Evolutionary conservation across 2,113 vertebrate genomes (phyloP), one percentile per base, ranked within the genome.

Genomic region (Pteruthius melanotis): DNA sequence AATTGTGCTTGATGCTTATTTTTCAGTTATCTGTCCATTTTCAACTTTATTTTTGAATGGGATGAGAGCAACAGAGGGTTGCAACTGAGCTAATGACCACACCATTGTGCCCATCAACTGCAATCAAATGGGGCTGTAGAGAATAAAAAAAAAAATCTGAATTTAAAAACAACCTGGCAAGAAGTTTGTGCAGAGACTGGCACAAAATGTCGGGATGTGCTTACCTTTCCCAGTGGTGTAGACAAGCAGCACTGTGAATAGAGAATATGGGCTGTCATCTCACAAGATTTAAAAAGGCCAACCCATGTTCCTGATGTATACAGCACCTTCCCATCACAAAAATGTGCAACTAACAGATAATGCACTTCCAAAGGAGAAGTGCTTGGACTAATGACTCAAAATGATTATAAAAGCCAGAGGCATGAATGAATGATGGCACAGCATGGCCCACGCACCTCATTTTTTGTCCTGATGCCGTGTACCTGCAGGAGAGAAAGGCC

Each of bases 381-480:
- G 26, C 31, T 77, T 59, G 71, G 26, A 59, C 61, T 59, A 37
- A 59, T 18, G 21, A 35, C 26, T 52, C 2, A 0, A 50, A 86
- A 42, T 21, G 0, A 42, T 44, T 42, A 5, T 50, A 35, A 44
- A 86, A 50, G 31, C 20, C 17, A 50, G 61, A 68, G 11, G 37
- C 37, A 42, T 0, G 1, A 68, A 59, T 0, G 2, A 59, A 42
- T 44, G 53, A 50, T 52, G 53, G 61, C 53, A 86, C 17, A 59
- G 27, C 44, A 37, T 7, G 7, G 22, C 26, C 24, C 61, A 57
- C 0, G 0, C 13, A 42, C 8, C 10, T 16, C 21, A 31, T 31
- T 59, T 76, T 50, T 59, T 31, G 15, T 35, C 37, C 53, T 22
- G 44, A 11, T 59, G 31, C 21, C 1, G 1, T 50, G 44, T 18